Evolutionary conservation across 1,140 invertebrate genomes (phyloP).

Genomic region (Ceratina japonica): DNA sequence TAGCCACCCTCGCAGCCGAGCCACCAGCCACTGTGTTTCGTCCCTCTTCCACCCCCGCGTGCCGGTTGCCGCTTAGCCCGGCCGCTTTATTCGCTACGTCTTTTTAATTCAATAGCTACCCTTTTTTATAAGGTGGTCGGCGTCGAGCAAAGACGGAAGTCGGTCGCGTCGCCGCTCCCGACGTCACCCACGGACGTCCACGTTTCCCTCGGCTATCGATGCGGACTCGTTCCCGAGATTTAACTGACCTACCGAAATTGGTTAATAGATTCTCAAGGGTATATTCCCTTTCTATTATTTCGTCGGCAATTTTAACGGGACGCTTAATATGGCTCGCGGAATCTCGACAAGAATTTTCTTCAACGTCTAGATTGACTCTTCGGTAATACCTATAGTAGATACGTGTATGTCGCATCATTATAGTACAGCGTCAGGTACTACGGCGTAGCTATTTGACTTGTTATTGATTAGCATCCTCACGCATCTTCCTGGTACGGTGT

Average conservation of each 20-base stretch:
- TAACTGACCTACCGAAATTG: no score
- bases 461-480: constrained; percentile 13
- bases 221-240: not conserved
- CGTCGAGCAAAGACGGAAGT: constrained; percentile 56
- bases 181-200: constrained; percentile 33
- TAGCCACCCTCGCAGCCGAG: constrained; percentile 10
- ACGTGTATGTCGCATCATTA: not conserved
- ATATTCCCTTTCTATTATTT: not conserved
- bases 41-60: constrained; percentile 15
- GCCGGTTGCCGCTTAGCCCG: constrained; percentile 21
- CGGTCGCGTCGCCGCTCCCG: constrained; percentile 9
- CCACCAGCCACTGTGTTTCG: not conserved
- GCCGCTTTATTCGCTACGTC: constrained; percentile 64
- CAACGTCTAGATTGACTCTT: not conserved
- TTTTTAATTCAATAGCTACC: constrained; percentile 76
- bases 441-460: constrained; percentile 7
- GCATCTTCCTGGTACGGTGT: constrained; percentile 8
- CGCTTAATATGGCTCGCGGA: not conserved
- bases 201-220: constrained; percentile 18
- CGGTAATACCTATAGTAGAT: not conserved
- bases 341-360: not conserved
- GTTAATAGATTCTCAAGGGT: no score
- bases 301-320: not conserved
- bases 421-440: constrained; percentile 10
- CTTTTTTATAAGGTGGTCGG: constrained; percentile 63